Evolutionary conservation across 1,140 invertebrate species (phyloP).

Genomic region (Zeugodacus cucurbitae): DNA sequence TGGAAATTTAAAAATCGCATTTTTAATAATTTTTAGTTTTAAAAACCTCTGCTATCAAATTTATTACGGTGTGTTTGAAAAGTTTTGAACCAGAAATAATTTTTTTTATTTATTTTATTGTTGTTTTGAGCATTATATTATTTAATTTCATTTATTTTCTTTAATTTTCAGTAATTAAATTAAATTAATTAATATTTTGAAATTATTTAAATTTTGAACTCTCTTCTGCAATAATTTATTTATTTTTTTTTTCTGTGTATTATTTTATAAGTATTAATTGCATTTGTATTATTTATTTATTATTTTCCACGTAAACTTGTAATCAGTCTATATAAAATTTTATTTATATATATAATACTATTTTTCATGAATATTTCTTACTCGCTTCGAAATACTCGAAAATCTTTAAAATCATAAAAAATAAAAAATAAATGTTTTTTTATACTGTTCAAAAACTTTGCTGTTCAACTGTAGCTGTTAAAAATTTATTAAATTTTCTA

Average conservation of each 20-base stretch:
- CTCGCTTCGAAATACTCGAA: neutral
- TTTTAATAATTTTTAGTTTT: no score
- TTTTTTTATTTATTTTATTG: no score
- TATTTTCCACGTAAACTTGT: neutral
- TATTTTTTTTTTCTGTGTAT: neutral
- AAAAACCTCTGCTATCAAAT: neutral
- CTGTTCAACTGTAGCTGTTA: neutral
- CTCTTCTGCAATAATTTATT: neutral
- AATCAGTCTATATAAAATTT: slow-evolving; percentile 3
- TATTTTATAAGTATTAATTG: neutral
- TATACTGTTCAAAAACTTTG: neutral
- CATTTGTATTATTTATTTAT: neutral
- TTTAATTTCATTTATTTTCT: neutral
- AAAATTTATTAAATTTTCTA: neutral
- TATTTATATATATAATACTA: neutral
- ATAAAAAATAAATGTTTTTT: neutral
- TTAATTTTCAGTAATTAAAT: neutral
- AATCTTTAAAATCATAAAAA: neutral
- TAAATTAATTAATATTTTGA: no score
- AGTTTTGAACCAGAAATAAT: neutral
- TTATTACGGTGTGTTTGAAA: neutral
- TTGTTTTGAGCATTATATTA: neutral
- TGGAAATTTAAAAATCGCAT: no score
- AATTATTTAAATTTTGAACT: neutral
- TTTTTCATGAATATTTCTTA: neutral